Evolutionary conservation across 2,888 invertebrate genomes (phyloP), one percentile per base, ranked within the genome.

Genomic region (Dynastes tityus): DNA sequence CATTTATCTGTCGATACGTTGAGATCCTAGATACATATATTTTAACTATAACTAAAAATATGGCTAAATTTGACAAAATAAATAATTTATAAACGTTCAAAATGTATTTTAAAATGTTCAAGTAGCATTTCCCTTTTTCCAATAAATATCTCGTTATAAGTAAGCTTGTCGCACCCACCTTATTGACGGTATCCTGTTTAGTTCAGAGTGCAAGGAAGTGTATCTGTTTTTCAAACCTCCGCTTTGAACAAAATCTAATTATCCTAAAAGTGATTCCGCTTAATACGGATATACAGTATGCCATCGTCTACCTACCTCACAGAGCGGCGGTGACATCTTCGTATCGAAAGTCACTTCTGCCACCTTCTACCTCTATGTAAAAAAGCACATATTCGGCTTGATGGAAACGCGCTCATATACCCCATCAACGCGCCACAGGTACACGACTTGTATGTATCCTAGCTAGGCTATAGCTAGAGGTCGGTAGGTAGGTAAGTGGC

Each of bases 181-280:
- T 58, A 58, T 73, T 61, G 58, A 8, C 55, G 73, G 63, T 74
- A 74, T 74, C 61, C 45, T 74, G n/a, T 73, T 73, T 74, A 22
- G 29, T 40, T 22, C 29, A 27, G 29, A 74, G 73, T 74, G 61
- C 63, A 74, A 63, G 73, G 45, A 63, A 61, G 61, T 74, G 73
- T 74, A 74, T 61, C 49, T 74, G 45, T 45, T 63, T n/a, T 61
- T 61, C 73, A 61, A 45, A 61, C 55, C 45, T 61, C 45, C 61
- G 16, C 61, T 49, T 63, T 74, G 63, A 27, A 8, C 61, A 40
- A 61, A 74, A 74, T 61, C 73, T 74, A 74, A 74, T 74, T 74
- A 74, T 74, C 13, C 29, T 61, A 74, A 74, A 74, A 74, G 63
- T 74, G 61, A 74, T 74, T 74, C 73, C 73, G 73, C 45, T 74